These are phyloP conservation scores for Galerucella pusilla DNA, from an alignment of 2,888 invertebrate species.

Conservation along the genomic window DNA sequence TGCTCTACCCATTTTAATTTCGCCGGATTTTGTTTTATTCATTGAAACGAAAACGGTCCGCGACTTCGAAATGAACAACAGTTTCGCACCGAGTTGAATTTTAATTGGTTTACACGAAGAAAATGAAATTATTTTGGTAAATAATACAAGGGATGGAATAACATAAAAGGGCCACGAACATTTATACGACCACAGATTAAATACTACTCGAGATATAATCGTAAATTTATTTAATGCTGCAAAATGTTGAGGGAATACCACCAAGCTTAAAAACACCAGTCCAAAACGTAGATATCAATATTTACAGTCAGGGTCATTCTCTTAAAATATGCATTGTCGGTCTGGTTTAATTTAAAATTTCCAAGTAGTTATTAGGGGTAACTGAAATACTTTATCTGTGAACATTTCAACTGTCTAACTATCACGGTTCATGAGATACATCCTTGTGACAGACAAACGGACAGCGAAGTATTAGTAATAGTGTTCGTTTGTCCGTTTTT, in stretches of 20 bases:
- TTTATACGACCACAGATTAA: constrained; percentile 33
- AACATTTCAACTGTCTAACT: no score
- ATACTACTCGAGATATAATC: constrained; percentile 26
- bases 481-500: no score
- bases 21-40: constrained; percentile 39
- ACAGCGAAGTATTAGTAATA: no score
- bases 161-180: constrained; percentile 22
- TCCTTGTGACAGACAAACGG: no score
- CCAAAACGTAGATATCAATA: not conserved
- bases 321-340: no score
- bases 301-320: not conserved
- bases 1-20: constrained; percentile 38
- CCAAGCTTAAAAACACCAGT: not conserved
- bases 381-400: no score
- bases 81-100: constrained; percentile 34
- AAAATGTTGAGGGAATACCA: constrained; percentile 2
- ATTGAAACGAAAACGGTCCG: constrained; percentile 29
- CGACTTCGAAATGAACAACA: constrained; percentile 31
- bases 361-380: no score
- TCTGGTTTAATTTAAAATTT: no score
- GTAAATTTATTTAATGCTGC: constrained; percentile 25
- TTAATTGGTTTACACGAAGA: constrained; percentile 35
- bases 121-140: constrained; percentile 36
- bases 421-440: no score
- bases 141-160: constrained; percentile 31